A percentile compares a stretch with the other conserved stretches of the same genome.
Evolutionary conservation across 2,888 invertebrate genomes (phyloP).

Genomic region (Andrena fulva): DNA sequence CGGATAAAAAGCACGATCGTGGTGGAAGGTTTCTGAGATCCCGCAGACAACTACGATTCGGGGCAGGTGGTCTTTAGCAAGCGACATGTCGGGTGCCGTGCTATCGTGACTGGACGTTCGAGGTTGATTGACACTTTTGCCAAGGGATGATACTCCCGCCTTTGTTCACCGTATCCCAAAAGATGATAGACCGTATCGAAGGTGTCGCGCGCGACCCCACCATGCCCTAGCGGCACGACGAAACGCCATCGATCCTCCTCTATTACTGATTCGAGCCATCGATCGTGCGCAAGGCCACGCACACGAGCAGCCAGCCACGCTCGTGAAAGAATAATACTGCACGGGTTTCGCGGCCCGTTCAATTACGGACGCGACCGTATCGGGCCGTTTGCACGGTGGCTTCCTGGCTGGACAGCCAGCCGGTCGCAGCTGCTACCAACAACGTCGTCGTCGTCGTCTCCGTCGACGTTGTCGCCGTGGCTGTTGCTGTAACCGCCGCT

Average conservation of each 20-base stretch:
- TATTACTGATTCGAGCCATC: slow-evolving; percentile 33
- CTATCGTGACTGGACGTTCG: too few relatives aligned
- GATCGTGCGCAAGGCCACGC: slow-evolving; percentile 41
- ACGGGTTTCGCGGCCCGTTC: slow-evolving; percentile 67
- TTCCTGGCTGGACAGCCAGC: slow-evolving; percentile 65
- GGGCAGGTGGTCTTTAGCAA: too few relatives aligned
- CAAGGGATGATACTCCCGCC: not conserved
- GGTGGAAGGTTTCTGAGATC: not conserved
- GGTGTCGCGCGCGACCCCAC: not conserved
- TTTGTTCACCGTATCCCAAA: not conserved
- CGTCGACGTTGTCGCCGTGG: slow-evolving; percentile 54
- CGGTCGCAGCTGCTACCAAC: slow-evolving; percentile 67
- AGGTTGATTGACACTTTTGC: too few relatives aligned
- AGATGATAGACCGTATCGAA: not conserved
- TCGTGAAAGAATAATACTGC: slow-evolving; percentile 55
- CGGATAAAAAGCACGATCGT: not conserved
- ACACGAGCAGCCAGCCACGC: slow-evolving; percentile 7
- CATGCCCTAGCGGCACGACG: not conserved
- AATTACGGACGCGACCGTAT: slow-evolving; percentile 66
- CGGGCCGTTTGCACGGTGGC: slow-evolving; percentile 60
- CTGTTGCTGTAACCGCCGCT: slow-evolving; percentile 54
- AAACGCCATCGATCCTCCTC: slow-evolving; percentile 7
- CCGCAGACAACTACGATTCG: not conserved
- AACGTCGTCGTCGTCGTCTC: slow-evolving; percentile 51
- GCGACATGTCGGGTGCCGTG: too few relatives aligned